These are phyloP conservation scores for Trochalopteron elliotii DNA, from an alignment of 2,113 vertebrate genomes.

Conservation along the genomic window DNA sequence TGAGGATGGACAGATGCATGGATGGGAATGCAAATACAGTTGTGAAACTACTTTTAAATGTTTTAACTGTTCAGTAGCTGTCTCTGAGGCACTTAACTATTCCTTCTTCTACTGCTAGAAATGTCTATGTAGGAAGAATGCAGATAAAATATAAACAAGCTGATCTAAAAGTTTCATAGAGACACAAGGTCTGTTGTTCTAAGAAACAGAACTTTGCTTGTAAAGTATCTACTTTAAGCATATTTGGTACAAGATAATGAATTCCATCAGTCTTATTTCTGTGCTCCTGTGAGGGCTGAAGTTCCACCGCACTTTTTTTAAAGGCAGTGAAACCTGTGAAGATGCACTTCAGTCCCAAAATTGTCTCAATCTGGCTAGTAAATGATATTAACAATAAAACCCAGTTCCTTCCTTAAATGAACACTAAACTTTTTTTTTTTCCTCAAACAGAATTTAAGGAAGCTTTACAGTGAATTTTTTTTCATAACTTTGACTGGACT, in stretches of 20 bases:
- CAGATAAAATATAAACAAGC: background rate
- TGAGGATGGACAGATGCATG: background rate
- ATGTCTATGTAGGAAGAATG: background rate
- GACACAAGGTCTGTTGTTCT: background rate
- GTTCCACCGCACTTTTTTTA: background rate
- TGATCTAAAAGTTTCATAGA: background rate
- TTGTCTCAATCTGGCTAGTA: slow-evolving; percentile 23
- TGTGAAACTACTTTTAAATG: background rate
- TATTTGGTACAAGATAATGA: slow-evolving; percentile 9
- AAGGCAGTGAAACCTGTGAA: slow-evolving; percentile 8
- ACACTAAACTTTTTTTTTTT: slow-evolving; percentile 12
- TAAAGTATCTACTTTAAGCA: background rate
- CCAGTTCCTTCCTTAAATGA: slow-evolving; percentile 26
- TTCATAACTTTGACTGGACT: slow-evolving; percentile 42
- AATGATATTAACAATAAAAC: slow-evolving; percentile 15
- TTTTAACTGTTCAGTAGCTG: background rate
- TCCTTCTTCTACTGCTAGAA: background rate
- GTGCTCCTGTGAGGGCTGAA: slow-evolving; percentile 27
- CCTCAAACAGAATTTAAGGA: slow-evolving; percentile 49
- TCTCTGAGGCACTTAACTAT: background rate
- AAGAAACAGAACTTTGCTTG: background rate
- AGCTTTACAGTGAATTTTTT: slow-evolving; percentile 48
- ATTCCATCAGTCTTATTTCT: slow-evolving; percentile 45
- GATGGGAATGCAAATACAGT: background rate
- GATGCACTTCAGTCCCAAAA: slow-evolving; percentile 6